These are phyloP conservation scores for Mobula birostris DNA, from an alignment of 2,113 vertebrate species.

Conservation along the genomic window DNA sequence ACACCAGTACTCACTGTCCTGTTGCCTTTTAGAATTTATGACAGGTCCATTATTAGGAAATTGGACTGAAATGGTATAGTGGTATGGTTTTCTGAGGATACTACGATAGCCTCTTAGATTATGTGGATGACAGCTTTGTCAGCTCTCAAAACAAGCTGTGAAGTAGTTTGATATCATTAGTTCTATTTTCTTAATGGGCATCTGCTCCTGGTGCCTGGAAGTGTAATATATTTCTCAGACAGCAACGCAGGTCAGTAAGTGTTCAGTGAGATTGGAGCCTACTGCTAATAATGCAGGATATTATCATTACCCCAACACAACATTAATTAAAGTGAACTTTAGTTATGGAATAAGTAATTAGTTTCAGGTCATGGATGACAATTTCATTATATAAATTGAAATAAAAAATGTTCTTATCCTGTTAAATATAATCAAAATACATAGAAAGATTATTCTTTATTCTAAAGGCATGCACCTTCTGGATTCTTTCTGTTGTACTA, in stretches of 20 bases:
- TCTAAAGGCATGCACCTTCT: background rate
- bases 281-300: constrained; percentile 31
- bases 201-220: constrained; percentile 70
- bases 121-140: constrained; percentile 92
- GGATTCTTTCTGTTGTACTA: background rate
- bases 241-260: constrained; percentile 31
- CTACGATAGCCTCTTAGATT: constrained; percentile 87
- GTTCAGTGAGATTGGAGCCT: background rate
- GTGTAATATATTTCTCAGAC: constrained; percentile 70
- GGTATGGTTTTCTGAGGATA: constrained; percentile 81
- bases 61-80: constrained; percentile 77
- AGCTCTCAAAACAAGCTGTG: constrained; percentile 82
- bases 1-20: constrained; percentile 59
- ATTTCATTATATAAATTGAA: constrained; percentile 24
- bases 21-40: constrained; percentile 87
- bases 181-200: constrained; percentile 93
- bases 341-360: constrained; percentile 1
- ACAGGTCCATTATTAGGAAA: constrained; percentile 86
- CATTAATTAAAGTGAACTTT: constrained; percentile 36
- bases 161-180: constrained; percentile 97
- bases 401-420: background rate
- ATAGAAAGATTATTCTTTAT: background rate
- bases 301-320: constrained; percentile 27
- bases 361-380: background rate
- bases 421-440: background rate